Conservation (phyloP, 2,888 invertebrate genomes). For the Bibio marci region DNA sequence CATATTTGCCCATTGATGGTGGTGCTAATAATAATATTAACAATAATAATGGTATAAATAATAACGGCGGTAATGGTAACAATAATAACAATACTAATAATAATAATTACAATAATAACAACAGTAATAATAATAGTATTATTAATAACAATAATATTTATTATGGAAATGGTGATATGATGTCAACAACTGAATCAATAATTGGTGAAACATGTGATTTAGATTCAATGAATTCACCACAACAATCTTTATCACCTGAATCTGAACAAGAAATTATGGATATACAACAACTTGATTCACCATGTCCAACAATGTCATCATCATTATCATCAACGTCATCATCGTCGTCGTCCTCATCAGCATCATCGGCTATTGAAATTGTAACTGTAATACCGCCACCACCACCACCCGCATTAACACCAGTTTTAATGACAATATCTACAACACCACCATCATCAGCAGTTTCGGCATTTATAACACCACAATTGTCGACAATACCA, state of each 20-base stretch:
- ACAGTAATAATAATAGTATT: too few relatives aligned
- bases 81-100: too few relatives aligned
- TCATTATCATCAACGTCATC: too few relatives aligned
- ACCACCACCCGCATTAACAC: slow-evolving; percentile 7
- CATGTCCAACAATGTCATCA: slow-evolving; percentile 12
- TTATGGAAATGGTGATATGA: slow-evolving; percentile 15
- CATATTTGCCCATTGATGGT: slow-evolving; percentile 36
- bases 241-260: slow-evolving; percentile 15
- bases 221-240: slow-evolving; percentile 19
- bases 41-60: slow-evolving; percentile 28
- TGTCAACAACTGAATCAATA: slow-evolving; percentile 15
- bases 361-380: background rate
- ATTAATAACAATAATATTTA: slow-evolving; percentile 11
- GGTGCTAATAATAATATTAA: slow-evolving; percentile 19
- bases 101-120: too few relatives aligned
- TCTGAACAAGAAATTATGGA: slow-evolving; percentile 26
- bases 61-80: slow-evolving; percentile 8
- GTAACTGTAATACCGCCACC: slow-evolving; percentile 6
- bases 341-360: too few relatives aligned
- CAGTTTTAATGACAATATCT: too few relatives aligned
- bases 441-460: too few relatives aligned
- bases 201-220: slow-evolving; percentile 23
- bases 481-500: background rate
- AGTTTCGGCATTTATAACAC: background rate
- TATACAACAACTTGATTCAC: slow-evolving; percentile 25